These are phyloP conservation scores for Pherbina coryleti DNA, from an alignment of 2,888 invertebrate species.

Conservation along the genomic window DNA sequence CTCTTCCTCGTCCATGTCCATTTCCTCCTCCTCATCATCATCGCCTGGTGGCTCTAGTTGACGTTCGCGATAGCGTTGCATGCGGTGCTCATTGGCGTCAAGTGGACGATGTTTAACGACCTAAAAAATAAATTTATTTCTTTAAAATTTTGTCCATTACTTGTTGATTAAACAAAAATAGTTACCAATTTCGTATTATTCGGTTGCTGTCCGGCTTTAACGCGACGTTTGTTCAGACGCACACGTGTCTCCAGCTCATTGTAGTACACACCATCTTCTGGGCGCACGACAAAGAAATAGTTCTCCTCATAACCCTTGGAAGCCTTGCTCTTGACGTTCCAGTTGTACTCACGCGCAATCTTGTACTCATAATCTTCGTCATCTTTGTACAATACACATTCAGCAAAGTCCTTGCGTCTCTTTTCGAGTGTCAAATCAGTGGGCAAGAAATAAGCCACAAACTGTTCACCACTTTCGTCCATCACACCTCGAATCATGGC, in stretches of 20 bases:
- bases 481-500: slow-evolving; percentile 99
- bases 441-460: slow-evolving; percentile 98
- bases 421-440: slow-evolving; percentile 93
- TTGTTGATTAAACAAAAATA: background rate
- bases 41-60: slow-evolving; percentile 88
- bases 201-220: slow-evolving; percentile 77
- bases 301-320: slow-evolving; percentile 97
- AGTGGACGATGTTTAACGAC: slow-evolving; percentile 88
- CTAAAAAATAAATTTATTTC: slow-evolving; percentile 41
- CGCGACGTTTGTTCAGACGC: slow-evolving; percentile 91
- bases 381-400: slow-evolving; percentile 84
- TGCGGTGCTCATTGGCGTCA: slow-evolving; percentile 85
- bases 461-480: slow-evolving; percentile 99
- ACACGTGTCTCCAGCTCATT: slow-evolving; percentile 97
- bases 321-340: slow-evolving; percentile 98
- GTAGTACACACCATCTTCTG: slow-evolving; percentile 89
- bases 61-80: slow-evolving; percentile 87
- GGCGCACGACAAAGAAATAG: slow-evolving; percentile 92
- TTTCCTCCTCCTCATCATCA: slow-evolving; percentile 78
- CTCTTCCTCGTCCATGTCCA: slow-evolving; percentile 72
- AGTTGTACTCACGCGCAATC: slow-evolving; percentile 98
- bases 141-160: background rate
- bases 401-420: slow-evolving; percentile 84
- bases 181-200: slow-evolving; percentile 74
- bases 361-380: slow-evolving; percentile 96